Evolutionary conservation across 53 echinoderm and acorn worm species (phyloP).

Genomic region (Crossaster papposus): DNA sequence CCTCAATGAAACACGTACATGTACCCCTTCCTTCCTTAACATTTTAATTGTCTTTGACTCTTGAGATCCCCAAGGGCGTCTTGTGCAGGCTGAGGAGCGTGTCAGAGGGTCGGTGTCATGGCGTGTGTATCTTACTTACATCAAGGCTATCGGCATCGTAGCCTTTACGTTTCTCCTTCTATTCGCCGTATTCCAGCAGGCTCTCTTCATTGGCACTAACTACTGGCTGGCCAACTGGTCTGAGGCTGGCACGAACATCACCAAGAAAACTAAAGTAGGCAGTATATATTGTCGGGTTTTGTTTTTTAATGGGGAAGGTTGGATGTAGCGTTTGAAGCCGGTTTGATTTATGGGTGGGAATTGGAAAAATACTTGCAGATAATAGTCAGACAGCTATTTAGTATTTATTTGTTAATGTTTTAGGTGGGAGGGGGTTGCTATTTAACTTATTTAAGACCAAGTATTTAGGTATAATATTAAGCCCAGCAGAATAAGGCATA

Average conservation of each 20-base stretch:
- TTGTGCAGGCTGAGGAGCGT: constrained; percentile 80
- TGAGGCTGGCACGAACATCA: constrained; percentile 59
- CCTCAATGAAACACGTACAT: no score
- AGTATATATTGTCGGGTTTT: not conserved
- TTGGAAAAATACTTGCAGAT: no score
- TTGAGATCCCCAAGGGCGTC: constrained; percentile 29
- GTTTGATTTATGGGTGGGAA: no score
- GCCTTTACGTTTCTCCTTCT: constrained; percentile 30
- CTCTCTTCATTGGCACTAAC: constrained; percentile 62
- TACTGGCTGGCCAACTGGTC: constrained; percentile 93
- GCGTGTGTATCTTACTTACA: constrained; percentile 70
- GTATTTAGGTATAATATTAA: no score
- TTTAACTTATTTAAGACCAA: no score
- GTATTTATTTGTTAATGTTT: no score
- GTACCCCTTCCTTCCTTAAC: no score
- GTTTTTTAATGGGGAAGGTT: not conserved
- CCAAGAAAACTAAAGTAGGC: constrained; percentile 34
- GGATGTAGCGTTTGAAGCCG: no score
- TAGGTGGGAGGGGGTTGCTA: no score
- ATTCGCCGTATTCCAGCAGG: constrained; percentile 56
- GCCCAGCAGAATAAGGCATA: no score
- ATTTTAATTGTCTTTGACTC: not conserved
- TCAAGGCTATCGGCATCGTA: constrained; percentile 64
- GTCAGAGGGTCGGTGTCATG: constrained; percentile 78
- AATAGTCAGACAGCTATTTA: no score